phyloP scores from a whole-genome alignment of 2,113 vertebrate species.

The Rhinichthys klamathensis region DNA sequence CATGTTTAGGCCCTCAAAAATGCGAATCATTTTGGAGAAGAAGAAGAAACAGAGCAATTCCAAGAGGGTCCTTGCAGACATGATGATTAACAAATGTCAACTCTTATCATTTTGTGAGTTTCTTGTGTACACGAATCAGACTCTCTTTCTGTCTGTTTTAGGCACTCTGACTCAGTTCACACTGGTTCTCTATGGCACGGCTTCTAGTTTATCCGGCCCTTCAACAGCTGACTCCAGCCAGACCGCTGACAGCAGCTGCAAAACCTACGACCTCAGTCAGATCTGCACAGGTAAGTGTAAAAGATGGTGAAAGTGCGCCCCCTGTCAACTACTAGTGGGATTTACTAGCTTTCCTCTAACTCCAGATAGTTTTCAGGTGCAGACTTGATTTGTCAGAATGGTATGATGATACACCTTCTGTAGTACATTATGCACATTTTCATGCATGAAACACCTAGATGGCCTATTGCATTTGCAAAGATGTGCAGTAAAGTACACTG shows the following conservation, averaged over 20 bases:
- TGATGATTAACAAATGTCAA: neutral
- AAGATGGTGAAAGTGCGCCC: slow-evolving; percentile 63
- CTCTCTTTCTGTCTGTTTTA: slow-evolving; percentile 59
- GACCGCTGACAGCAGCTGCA: slow-evolving; percentile 83
- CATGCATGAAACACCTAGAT: neutral
- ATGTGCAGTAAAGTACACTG: neutral
- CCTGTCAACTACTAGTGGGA: slow-evolving; percentile 60
- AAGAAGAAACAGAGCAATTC: too few relatives aligned
- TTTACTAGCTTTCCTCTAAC: neutral
- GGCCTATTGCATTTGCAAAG: neutral
- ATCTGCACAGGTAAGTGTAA: slow-evolving; percentile 89
- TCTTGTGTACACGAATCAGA: neutral
- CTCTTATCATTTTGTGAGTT: neutral
- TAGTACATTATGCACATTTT: neutral
- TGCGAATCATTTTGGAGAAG: too few relatives aligned
- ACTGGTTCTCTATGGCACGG: slow-evolving; percentile 89
- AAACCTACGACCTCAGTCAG: slow-evolving; percentile 87
- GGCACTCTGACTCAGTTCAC: slow-evolving; percentile 95
- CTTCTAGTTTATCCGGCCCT: slow-evolving; percentile 67
- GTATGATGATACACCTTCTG: neutral
- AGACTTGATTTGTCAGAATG: neutral
- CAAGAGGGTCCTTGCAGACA: neutral
- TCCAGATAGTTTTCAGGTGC: neutral
- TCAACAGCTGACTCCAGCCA: slow-evolving; percentile 72
- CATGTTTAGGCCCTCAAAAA: too few relatives aligned